A percentile compares a stretch with the other conserved stretches of the same genome.
These are phyloP conservation scores for Pomacea maculata DNA, from an alignment of 1,140 invertebrate genomes.

Conservation along the genomic window DNA sequence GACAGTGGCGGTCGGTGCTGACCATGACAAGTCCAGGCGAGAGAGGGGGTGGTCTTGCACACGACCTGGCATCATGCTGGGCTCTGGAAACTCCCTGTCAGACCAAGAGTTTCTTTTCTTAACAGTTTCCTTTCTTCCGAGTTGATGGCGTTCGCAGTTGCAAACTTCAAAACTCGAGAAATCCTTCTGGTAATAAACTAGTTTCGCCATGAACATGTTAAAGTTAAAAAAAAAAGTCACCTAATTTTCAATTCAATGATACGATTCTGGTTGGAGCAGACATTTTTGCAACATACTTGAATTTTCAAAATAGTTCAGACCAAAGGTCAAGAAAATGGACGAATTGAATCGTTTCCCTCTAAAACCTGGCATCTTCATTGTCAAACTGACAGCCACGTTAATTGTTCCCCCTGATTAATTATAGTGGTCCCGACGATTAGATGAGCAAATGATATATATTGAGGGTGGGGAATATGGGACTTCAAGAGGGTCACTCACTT, in stretches of 20 bases:
- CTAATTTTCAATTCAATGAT: too few species aligned
- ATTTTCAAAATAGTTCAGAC: background rate
- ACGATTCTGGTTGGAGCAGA: background rate
- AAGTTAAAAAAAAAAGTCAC: background rate
- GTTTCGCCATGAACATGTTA: background rate
- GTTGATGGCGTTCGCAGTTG: background rate
- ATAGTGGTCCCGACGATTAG: too few species aligned
- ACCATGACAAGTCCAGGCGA: background rate
- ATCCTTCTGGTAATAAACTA: too few species aligned
- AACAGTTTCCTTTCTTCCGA: background rate
- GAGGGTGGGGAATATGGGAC: background rate
- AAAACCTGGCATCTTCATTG: too few species aligned
- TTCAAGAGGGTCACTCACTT: background rate
- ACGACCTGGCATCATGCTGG: background rate
- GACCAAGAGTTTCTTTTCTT: background rate
- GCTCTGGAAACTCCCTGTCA: conserved; percentile 19
- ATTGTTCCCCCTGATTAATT: too few species aligned
- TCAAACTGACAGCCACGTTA: too few species aligned
- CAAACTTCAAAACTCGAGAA: background rate
- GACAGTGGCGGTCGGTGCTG: background rate
- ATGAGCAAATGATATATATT: background rate
- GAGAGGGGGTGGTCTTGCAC: background rate
- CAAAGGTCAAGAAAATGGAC: too few species aligned
- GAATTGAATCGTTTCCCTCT: too few species aligned
- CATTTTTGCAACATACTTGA: background rate